Evolutionary conservation across 2,888 invertebrate species (phyloP).

Genomic region (Diaperis boleti): DNA sequence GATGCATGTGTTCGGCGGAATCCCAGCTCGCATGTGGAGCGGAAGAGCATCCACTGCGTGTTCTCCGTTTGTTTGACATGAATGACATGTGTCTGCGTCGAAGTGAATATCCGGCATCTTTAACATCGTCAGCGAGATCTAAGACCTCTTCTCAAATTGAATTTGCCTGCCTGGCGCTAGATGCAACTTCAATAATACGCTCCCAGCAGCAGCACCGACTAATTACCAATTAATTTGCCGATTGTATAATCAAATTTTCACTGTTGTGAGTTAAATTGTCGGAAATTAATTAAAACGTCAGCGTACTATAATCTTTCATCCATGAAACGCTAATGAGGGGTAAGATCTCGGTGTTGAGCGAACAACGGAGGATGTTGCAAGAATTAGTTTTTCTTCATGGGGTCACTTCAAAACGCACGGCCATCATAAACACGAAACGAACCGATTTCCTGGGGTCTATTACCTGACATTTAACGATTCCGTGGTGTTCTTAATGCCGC

Average conservation of each 20-base stretch:
- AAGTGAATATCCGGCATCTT: slow-evolving; percentile 43
- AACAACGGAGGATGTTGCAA: no score
- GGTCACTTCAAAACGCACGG: no score
- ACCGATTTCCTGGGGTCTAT: no score
- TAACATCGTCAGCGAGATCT: slow-evolving; percentile 41
- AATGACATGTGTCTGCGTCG: slow-evolving; percentile 46
- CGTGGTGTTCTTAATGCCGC: no score
- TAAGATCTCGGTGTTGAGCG: not conserved
- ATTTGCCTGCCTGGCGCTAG: not conserved
- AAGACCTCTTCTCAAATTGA: slow-evolving; percentile 14
- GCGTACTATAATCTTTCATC: slow-evolving; percentile 1
- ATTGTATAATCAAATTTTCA: slow-evolving; percentile 19
- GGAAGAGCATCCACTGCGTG: slow-evolving; percentile 39
- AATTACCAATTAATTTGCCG: slow-evolving; percentile 11
- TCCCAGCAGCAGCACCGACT: not conserved
- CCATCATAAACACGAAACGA: no score
- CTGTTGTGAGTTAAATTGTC: slow-evolving; percentile 8
- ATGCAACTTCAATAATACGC: slow-evolving; percentile 12
- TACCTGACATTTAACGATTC: no score
- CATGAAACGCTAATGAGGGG: slow-evolving; percentile 5
- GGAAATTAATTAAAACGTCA: slow-evolving; percentile 28
- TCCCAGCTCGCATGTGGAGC: slow-evolving; percentile 38
- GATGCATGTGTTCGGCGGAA: slow-evolving; percentile 33
- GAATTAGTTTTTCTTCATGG: no score
- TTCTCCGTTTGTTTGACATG: slow-evolving; percentile 44